A percentile compares a stretch with the other conserved stretches of the same genome.
Evolutionary conservation across 1,140 invertebrate species (phyloP).

Genomic region (Diorhabda carinulata): DNA sequence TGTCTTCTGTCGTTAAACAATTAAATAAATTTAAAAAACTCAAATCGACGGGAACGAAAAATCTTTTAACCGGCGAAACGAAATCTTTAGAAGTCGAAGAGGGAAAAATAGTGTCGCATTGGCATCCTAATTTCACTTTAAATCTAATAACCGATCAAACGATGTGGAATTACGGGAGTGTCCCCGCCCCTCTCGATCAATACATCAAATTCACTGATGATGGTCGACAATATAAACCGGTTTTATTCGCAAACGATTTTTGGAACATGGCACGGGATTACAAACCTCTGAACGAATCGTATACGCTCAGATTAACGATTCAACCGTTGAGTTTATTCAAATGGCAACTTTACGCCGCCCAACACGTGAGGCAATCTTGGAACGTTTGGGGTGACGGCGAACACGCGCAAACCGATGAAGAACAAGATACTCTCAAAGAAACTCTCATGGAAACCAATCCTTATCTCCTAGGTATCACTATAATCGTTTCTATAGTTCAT

Average conservation of each 20-base stretch:
- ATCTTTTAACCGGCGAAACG: conserved; percentile 91
- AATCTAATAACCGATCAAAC: conserved; percentile 95
- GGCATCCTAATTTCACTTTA: conserved; percentile 98
- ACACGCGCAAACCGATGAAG: conserved; percentile 74
- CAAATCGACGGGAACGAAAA: conserved; percentile 83
- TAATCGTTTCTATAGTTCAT: conserved; percentile 91
- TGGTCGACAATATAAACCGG: conserved; percentile 84
- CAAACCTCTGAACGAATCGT: conserved; percentile 85
- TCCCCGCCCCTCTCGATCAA: conserved; percentile 90
- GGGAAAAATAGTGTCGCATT: conserved; percentile 83
- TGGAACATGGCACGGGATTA: conserved; percentile 99
- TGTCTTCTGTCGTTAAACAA: conserved; percentile 73
- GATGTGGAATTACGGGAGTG: conserved; percentile 82
- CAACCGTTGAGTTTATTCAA: conserved; percentile 93
- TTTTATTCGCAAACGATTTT: conserved; percentile 95
- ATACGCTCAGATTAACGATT: conserved; percentile 78
- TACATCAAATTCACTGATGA: conserved; percentile 85
- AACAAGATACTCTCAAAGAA: conserved; percentile 97
- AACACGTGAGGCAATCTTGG: conserved; percentile 86
- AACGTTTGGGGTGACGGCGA: conserved; percentile 65
- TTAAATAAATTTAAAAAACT: conserved; percentile 92
- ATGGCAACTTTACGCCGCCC: conserved; percentile 97
- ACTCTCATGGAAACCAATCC: conserved; percentile 96
- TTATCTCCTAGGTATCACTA: conserved; percentile 87
- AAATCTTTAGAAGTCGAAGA: conserved; percentile 74